A percentile compares a stretch with the other conserved stretches of the same genome.
Conservation (phyloP, 1,140 invertebrate genomes). For the Procambarus clarkii region DNA sequence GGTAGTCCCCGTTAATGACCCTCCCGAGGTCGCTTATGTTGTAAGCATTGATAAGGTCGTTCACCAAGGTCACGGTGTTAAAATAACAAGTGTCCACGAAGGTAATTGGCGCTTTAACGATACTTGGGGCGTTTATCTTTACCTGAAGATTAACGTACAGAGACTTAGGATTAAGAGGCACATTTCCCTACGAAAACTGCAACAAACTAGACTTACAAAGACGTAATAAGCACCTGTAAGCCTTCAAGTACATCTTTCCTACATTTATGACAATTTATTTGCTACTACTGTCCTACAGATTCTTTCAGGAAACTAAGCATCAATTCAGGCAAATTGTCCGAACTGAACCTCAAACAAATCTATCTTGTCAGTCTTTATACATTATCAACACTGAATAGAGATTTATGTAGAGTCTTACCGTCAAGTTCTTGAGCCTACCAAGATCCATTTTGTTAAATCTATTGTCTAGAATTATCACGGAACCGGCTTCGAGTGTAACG, state of each 20-base stretch:
- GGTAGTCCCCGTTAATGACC: constrained; percentile 21
- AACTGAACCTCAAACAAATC: too few relatives aligned
- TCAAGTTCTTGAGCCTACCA: neutral
- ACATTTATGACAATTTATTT: too few relatives aligned
- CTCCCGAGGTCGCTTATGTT: constrained; percentile 18
- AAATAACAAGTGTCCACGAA: constrained; percentile 1
- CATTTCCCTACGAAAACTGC: too few relatives aligned
- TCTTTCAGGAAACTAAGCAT: too few relatives aligned
- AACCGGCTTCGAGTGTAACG: neutral
- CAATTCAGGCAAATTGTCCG: too few relatives aligned
- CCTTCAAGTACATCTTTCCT: too few relatives aligned
- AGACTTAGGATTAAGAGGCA: too few relatives aligned
- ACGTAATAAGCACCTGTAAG: too few relatives aligned
- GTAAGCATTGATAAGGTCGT: constrained; percentile 23
- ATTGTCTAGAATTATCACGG: constrained; percentile 6
- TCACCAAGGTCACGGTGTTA: neutral
- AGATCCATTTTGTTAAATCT: constrained; percentile 15
- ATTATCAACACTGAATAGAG: too few relatives aligned
- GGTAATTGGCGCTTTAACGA: neutral
- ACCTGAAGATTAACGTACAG: neutral
- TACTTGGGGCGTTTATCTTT: neutral
- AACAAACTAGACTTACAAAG: too few relatives aligned
- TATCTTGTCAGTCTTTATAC: too few relatives aligned
- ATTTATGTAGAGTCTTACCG: neutral
- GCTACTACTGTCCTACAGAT: too few relatives aligned